phyloP scores from a whole-genome alignment of 2,888 invertebrate genomes.

The Oasisia sp. region DNA sequence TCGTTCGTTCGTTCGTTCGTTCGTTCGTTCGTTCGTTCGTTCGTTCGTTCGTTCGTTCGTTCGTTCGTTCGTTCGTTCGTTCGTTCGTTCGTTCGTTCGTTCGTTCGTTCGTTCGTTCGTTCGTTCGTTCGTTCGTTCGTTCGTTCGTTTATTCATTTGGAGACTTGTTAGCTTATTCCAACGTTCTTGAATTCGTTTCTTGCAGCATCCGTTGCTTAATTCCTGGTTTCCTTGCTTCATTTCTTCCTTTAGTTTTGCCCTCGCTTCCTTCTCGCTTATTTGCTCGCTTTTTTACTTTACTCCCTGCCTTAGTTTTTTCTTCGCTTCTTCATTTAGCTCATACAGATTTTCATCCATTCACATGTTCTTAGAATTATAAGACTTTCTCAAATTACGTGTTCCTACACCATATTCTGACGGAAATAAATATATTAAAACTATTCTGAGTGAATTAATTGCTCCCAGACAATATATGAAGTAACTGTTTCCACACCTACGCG shows the following conservation, averaged over 20 bases:
- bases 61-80: neutral
- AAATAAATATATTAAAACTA: too few species aligned
- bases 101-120: neutral
- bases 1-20: neutral
- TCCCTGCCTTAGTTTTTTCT: too few species aligned
- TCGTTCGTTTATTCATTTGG: neutral
- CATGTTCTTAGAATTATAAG: too few species aligned
- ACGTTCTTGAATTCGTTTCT: neutral
- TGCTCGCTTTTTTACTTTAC: too few species aligned
- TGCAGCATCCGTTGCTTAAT: neutral
- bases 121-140: conserved; percentile 13
- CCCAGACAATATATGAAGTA: too few species aligned
- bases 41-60: neutral
- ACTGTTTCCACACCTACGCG: too few species aligned
- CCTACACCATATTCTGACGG: too few species aligned
- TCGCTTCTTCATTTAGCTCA: too few species aligned
- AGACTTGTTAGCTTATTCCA: neutral
- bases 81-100: neutral
- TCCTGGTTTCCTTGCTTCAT: neutral
- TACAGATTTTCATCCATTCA: too few species aligned
- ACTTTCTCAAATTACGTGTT: too few species aligned
- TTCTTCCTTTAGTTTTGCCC: neutral
- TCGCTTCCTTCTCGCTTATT: too few species aligned
- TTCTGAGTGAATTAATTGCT: too few species aligned
- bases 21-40: neutral